These are phyloP conservation scores for Hydrozoanthus gracilis DNA, from an alignment of 92 coral and sea anemone genomes.

Conservation along the genomic window DNA sequence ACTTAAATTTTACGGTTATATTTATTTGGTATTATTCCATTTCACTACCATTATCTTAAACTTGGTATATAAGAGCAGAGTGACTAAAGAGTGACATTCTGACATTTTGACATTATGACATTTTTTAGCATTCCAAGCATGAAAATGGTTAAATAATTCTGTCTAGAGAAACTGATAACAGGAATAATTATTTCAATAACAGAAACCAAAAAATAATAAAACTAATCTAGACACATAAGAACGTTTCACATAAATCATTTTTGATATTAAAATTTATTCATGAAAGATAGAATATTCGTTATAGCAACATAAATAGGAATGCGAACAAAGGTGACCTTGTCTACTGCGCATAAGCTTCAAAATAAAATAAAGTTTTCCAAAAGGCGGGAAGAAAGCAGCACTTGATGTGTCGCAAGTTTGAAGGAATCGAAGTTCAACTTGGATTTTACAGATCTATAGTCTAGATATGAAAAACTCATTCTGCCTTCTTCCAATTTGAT, in stretches of 20 bases:
- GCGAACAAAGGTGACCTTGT: not conserved
- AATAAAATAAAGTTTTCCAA: too few species aligned
- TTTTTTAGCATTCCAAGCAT: not conserved
- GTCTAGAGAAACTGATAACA: not conserved
- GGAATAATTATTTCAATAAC: not conserved
- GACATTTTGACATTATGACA: not conserved
- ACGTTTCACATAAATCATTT: not conserved
- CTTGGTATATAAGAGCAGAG: not conserved
- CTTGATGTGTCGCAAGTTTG: too few species aligned
- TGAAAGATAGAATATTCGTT: not conserved
- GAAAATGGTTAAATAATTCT: not conserved
- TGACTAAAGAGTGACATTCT: too few species aligned
- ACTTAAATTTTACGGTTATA: not conserved
- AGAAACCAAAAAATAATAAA: not conserved
- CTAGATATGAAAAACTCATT: too few species aligned
- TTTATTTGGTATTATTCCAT: not conserved
- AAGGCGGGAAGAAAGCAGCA: too few species aligned
- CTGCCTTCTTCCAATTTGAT: constrained; percentile 12
- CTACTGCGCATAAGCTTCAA: too few species aligned
- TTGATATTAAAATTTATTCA: not conserved
- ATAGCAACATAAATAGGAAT: not conserved
- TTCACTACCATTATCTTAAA: not conserved
- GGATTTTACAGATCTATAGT: too few species aligned
- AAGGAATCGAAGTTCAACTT: too few species aligned
- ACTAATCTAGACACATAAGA: not conserved